Percentiles rank a stretch among this genome's conserved stretches.
Evolutionary conservation across 2,797 vertebrate species (phyloP).

Genomic region (Sciurus carolinensis): DNA sequence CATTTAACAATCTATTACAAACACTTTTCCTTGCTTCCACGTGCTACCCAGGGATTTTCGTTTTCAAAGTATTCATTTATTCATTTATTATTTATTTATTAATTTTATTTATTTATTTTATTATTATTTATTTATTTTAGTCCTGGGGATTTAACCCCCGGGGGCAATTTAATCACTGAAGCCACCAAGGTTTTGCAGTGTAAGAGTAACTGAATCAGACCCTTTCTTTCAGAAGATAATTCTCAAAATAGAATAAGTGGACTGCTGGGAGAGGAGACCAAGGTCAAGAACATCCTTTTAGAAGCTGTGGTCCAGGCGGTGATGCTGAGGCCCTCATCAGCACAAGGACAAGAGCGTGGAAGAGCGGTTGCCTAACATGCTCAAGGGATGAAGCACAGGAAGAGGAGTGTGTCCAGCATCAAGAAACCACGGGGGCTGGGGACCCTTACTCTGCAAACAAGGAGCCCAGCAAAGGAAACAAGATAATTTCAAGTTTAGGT

Average conservation of each 20-base stretch:
- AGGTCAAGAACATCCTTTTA: not conserved
- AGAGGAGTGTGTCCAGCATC: not conserved
- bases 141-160: too few species aligned
- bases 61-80: too few species aligned
- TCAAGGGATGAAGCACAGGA: not conserved
- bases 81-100: too few species aligned
- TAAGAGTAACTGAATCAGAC: not conserved
- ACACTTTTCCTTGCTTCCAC: not conserved
- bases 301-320: not conserved
- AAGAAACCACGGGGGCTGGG: rapidly evolving
- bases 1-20: not conserved
- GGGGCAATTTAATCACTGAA: too few species aligned
- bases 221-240: conserved; percentile 20
- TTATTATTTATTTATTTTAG: too few species aligned
- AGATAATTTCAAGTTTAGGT: not conserved
- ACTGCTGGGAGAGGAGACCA: not conserved
- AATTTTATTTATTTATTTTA: too few species aligned
- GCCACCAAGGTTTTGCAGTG: not conserved
- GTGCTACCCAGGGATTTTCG: not conserved
- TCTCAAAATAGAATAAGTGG: not conserved
- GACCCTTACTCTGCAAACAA: not conserved
- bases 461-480: not conserved
- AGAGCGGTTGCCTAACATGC: not conserved
- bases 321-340: not conserved
- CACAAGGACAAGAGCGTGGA: not conserved